A percentile compares a stretch with the other conserved stretches of the same genome.
phyloP scores from a whole-genome alignment of 2,797 vertebrate genomes.

The Melanogrammus aeglefinus region DNA sequence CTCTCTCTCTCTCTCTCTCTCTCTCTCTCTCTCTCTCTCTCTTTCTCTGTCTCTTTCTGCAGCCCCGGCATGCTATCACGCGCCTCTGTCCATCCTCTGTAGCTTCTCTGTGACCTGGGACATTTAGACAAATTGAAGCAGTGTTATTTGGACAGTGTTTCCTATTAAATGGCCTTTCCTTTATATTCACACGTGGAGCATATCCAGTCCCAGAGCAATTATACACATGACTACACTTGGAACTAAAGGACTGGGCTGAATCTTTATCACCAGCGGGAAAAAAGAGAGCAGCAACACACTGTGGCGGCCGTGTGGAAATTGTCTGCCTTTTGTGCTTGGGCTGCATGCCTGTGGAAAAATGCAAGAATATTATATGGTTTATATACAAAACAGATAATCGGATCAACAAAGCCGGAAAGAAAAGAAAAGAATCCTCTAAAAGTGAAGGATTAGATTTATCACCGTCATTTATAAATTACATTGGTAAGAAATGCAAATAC shows the following conservation, averaged over 20 bases:
- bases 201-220: conserved; percentile 75
- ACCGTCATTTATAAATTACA: background rate
- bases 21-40: background rate
- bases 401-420: conserved; percentile 10
- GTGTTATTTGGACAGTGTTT: conserved; percentile 71
- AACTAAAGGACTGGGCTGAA: conserved; percentile 67
- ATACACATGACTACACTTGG: conserved; percentile 73
- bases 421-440: no score
- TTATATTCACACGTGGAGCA: conserved; percentile 71
- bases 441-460: background rate
- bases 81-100: conserved; percentile 46
- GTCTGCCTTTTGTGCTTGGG: conserved; percentile 49
- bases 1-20: conserved; percentile 6
- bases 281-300: conserved; percentile 63
- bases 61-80: conserved; percentile 42
- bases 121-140: conserved; percentile 63
- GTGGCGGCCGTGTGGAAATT: conserved; percentile 53
- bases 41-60: conserved; percentile 23
- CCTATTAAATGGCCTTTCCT: conserved; percentile 65
- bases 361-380: conserved; percentile 44
- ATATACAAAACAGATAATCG: conserved; percentile 28
- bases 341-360: conserved; percentile 68
- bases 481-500: background rate
- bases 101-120: conserved; percentile 63
- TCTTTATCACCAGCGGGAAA: conserved; percentile 68